Conservation (phyloP, 2,888 invertebrate genomes). For the Erebia palarica region DNA sequence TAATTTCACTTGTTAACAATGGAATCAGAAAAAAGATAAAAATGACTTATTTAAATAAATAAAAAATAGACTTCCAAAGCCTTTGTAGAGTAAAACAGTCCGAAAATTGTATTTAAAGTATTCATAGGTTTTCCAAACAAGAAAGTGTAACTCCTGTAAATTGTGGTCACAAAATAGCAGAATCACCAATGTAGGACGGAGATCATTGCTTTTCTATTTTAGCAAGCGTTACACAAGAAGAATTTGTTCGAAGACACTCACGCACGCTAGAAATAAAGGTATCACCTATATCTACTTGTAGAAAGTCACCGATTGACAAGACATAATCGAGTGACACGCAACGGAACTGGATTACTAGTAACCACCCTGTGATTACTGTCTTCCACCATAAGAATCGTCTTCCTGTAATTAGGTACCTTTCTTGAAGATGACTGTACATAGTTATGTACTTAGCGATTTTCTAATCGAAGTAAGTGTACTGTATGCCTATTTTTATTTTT, state of each 20-base stretch:
- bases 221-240: slow-evolving; percentile 69
- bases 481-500: no score
- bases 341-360: slow-evolving; percentile 21
- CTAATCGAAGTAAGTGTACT: not conserved
- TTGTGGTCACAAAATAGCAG: not conserved
- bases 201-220: slow-evolving; percentile 66
- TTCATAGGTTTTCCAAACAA: not conserved
- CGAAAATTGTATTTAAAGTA: not conserved
- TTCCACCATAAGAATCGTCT: slow-evolving; percentile 13
- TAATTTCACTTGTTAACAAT: no score
- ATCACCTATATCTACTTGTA: slow-evolving; percentile 44
- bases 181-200: not conserved
- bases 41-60: no score
- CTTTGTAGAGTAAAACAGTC: no score
- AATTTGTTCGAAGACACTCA: slow-evolving; percentile 57
- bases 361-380: slow-evolving; percentile 14
- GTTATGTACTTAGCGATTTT: not conserved
- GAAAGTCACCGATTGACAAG: slow-evolving; percentile 61
- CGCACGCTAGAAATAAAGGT: slow-evolving; percentile 47
- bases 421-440: not conserved
- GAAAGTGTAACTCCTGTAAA: not conserved
- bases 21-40: no score
- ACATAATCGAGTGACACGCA: slow-evolving; percentile 61
- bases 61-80: no score
- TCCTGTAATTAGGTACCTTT: slow-evolving; percentile 27